phyloP scores from a whole-genome alignment of 1,140 invertebrate species.

The Ceratina japonica region DNA sequence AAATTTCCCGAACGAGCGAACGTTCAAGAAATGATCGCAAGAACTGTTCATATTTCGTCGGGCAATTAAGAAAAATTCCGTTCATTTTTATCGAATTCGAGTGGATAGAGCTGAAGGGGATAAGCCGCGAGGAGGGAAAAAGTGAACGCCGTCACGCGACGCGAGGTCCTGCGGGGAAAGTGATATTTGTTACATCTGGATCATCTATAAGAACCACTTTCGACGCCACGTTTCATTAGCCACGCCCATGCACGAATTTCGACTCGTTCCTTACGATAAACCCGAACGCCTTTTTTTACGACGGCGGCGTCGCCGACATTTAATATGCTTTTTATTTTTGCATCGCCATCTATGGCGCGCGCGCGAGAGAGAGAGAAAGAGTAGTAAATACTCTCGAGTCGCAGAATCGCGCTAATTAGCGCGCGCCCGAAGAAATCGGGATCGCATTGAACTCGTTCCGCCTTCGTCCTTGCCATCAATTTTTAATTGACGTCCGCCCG shows the following conservation, averaged over 20 bases:
- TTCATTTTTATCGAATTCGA: not conserved
- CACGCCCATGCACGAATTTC: slow-evolving; percentile 31
- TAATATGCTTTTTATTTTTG: not conserved
- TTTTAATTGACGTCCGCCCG: not conserved
- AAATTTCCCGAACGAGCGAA: not conserved
- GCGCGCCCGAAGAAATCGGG: too few species aligned
- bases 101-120: not conserved
- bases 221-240: slow-evolving; percentile 29
- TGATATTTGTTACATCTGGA: slow-evolving; percentile 40
- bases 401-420: not conserved
- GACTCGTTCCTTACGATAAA: not conserved
- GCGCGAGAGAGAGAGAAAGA: not conserved
- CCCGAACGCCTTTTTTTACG: not conserved
- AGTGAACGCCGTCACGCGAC: not conserved
- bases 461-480: not conserved
- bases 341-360: not conserved
- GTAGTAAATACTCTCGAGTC: too few species aligned
- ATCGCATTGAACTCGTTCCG: not conserved
- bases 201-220: slow-evolving; percentile 41
- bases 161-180: slow-evolving; percentile 36
- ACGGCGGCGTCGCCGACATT: not conserved
- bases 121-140: not conserved
- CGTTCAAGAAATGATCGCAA: not conserved
- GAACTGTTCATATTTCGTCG: too few species aligned
- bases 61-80: not conserved